Percentiles rank a stretch among this genome's conserved stretches.
Evolutionary conservation across 2,113 vertebrate genomes (phyloP).

Genomic region (Siniperca chuatsi): DNA sequence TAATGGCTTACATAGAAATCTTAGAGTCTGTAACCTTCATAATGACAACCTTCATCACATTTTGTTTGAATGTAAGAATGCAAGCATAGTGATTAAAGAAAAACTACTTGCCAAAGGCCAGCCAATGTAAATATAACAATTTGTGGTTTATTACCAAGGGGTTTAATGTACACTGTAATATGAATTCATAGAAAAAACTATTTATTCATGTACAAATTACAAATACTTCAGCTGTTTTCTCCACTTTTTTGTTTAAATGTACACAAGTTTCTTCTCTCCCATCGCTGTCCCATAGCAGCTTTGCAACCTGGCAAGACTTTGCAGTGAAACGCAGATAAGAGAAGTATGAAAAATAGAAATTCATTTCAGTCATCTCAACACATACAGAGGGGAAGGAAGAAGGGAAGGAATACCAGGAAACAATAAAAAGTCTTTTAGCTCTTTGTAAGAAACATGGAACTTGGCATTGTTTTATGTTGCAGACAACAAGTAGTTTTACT

Average conservation of each 20-base stretch:
- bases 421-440: conserved; percentile 51
- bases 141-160: conserved; percentile 90
- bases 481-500: conserved; percentile 78
- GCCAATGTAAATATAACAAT: conserved; percentile 78
- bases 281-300: conserved; percentile 90
- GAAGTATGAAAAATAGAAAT: conserved; percentile 79
- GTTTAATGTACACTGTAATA: conserved; percentile 94
- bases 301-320: conserved; percentile 89
- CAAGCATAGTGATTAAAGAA: neutral
- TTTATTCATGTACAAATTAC: conserved; percentile 93
- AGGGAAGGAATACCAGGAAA: conserved; percentile 11
- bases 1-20: neutral
- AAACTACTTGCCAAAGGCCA: conserved; percentile 5
- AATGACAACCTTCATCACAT: neutral
- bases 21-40: too few species aligned
- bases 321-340: conserved; percentile 84
- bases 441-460: conserved; percentile 58
- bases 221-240: conserved; percentile 86
- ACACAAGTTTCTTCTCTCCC: conserved; percentile 87
- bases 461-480: conserved; percentile 83
- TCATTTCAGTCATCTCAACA: conserved; percentile 86
- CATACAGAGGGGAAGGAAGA: conserved; percentile 79
- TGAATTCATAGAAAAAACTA: conserved; percentile 89
- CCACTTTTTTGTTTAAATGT: conserved; percentile 88
- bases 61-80: neutral